These are phyloP conservation scores for Cremastobaeus sp. DNA, from an alignment of 2,888 invertebrate species.

Conservation along the genomic window DNA sequence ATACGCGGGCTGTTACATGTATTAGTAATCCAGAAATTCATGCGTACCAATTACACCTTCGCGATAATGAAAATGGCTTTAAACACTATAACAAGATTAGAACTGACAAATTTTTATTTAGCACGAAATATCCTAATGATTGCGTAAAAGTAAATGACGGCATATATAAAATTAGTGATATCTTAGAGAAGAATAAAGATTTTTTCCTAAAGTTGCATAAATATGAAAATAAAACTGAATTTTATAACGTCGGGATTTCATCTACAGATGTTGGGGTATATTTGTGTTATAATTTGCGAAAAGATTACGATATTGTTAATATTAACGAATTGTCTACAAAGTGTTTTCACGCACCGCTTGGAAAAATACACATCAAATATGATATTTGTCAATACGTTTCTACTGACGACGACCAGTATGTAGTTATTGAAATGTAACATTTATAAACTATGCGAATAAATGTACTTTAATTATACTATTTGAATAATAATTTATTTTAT, in stretches of 20 bases:
- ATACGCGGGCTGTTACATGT: no score
- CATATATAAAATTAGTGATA: constrained; percentile 15
- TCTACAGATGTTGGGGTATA: constrained; percentile 20
- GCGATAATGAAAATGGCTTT: not conserved
- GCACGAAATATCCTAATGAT: constrained; percentile 8
- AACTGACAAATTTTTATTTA: not conserved
- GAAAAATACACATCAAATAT: not conserved
- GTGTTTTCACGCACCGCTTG: constrained; percentile 5
- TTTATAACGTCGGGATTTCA: constrained; percentile 23
- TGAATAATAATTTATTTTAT: no score
- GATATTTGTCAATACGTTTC: constrained; percentile 15
- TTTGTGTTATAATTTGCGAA: constrained; percentile 15
- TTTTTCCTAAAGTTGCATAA: constrained; percentile 9
- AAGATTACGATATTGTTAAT: not conserved
- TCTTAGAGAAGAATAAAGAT: not conserved
- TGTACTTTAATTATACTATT: no score
- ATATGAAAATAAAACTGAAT: constrained; percentile 11
- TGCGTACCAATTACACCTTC: not conserved
- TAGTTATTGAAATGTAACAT: constrained; percentile 29
- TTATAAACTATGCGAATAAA: not conserved
- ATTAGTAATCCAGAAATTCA: not conserved
- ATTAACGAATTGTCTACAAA: constrained; percentile 18
- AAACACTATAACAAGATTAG: constrained; percentile 1
- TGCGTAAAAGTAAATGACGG: constrained; percentile 13
- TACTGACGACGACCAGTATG: not conserved